Conservation (phyloP, 2,888 invertebrate species). For the Eulithis testata region DNA sequence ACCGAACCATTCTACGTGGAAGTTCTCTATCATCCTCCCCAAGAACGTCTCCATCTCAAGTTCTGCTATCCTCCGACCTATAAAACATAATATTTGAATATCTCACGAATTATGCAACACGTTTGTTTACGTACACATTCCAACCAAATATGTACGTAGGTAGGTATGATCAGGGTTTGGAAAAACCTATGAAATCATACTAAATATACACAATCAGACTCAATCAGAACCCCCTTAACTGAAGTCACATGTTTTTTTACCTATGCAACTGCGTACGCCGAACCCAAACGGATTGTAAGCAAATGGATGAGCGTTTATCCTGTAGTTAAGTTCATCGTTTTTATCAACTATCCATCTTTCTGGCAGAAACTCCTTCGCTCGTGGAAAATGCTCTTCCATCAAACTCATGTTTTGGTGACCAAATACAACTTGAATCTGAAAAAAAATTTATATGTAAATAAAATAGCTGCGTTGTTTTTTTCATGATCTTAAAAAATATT, state of each 20-base stretch:
- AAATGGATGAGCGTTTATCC: slow-evolving; percentile 82
- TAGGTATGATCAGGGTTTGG: too few relatives aligned
- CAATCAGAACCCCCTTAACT: too few relatives aligned
- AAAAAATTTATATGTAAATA: slow-evolving; percentile 8
- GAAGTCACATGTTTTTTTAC: slow-evolving; percentile 51
- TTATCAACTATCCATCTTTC: slow-evolving; percentile 88
- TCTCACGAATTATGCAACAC: too few relatives aligned
- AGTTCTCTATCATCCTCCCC: slow-evolving; percentile 60
- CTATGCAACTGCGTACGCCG: slow-evolving; percentile 88
- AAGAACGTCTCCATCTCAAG: slow-evolving; percentile 81
- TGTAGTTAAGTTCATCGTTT: slow-evolving; percentile 66
- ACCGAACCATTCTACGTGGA: slow-evolving; percentile 62
- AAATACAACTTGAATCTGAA: slow-evolving; percentile 54
- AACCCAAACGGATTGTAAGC: slow-evolving; percentile 87
- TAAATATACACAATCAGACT: too few relatives aligned
- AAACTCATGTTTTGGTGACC: slow-evolving; percentile 86
- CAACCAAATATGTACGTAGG: too few relatives aligned
- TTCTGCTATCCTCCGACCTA: slow-evolving; percentile 86
- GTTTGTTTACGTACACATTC: too few relatives aligned
- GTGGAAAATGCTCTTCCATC: slow-evolving; percentile 86
- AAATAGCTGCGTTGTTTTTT: too few relatives aligned
- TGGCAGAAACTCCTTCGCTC: slow-evolving; percentile 87
- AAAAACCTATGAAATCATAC: too few relatives aligned
- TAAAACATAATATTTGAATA: neutral
- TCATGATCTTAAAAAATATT: too few relatives aligned